These are phyloP conservation scores for Ypsolopha sequella DNA, from an alignment of 2,888 invertebrate species.

Conservation along the genomic window DNA sequence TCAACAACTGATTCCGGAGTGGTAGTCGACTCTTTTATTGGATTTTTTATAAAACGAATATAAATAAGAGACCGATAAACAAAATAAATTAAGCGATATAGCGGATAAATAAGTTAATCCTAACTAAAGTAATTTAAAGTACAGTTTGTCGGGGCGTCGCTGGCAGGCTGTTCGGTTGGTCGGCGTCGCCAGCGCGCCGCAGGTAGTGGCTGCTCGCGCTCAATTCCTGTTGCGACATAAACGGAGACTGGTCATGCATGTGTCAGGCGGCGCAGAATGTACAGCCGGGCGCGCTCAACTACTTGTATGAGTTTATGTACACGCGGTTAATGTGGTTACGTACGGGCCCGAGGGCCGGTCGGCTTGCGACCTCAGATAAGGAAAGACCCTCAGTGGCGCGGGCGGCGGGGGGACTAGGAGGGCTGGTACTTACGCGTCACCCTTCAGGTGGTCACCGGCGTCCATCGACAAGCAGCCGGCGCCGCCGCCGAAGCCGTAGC, in stretches of 20 bases:
- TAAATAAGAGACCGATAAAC: conserved; percentile 58
- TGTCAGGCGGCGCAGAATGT: conserved; percentile 65
- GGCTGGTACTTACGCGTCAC: conserved; percentile 78
- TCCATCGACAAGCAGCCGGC: conserved; percentile 98
- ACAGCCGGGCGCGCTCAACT: conserved; percentile 67
- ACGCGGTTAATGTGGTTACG: conserved; percentile 70
- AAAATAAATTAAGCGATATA: conserved; percentile 65
- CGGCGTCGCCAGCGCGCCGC: conserved; percentile 52
- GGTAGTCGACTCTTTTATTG: conserved; percentile 65
- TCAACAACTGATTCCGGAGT: conserved; percentile 47
- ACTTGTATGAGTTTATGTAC: conserved; percentile 64
- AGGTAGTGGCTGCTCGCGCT: conserved; percentile 56
- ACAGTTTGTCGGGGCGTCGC: conserved; percentile 58
- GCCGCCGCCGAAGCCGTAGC: conserved; percentile 98
- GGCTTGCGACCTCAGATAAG: conserved; percentile 62
- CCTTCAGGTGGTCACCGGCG: conserved; percentile 89
- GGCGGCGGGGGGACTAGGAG: conserved; percentile 53
- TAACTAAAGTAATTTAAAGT: conserved; percentile 66
- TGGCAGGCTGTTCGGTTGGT: conserved; percentile 60
- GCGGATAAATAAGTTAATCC: conserved; percentile 58
- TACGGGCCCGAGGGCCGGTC: conserved; percentile 63
- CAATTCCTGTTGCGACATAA: conserved; percentile 71
- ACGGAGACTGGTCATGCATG: conserved; percentile 70
- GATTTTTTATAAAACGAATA: conserved; percentile 46
- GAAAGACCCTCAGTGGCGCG: conserved; percentile 70